Percentiles rank a stretch among this genome's conserved stretches.
These are phyloP conservation scores for Thymallus thymallus DNA, from an alignment of 2,113 vertebrate species.

Conservation along the genomic window DNA sequence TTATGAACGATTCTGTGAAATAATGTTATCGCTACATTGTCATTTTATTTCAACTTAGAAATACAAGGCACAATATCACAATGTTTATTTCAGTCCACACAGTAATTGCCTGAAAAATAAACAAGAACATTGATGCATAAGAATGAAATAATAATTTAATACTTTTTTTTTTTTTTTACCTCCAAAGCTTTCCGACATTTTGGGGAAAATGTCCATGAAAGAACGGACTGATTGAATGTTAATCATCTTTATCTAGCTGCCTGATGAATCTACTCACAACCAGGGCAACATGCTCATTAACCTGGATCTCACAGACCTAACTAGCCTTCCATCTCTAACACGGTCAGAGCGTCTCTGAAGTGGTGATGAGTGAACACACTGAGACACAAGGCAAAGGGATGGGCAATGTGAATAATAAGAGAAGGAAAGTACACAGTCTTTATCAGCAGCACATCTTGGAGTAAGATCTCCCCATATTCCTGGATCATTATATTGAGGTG, in stretches of 20 bases:
- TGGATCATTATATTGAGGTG: slow-evolving; percentile 25
- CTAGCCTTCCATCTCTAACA: slow-evolving; percentile 43
- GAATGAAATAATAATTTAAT: slow-evolving; percentile 52
- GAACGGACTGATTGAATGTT: slow-evolving; percentile 64
- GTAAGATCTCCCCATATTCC: slow-evolving; percentile 18
- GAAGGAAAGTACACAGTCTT: slow-evolving; percentile 11
- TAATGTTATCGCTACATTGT: slow-evolving; percentile 80
- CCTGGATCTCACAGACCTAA: slow-evolving; percentile 48
- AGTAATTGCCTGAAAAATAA: slow-evolving; percentile 70
- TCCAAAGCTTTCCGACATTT: slow-evolving; percentile 73
- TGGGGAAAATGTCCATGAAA: slow-evolving; percentile 73
- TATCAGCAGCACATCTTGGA: slow-evolving; percentile 4
- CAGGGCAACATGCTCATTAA: slow-evolving; percentile 45
- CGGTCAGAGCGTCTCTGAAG: slow-evolving; percentile 41
- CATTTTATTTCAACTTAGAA: slow-evolving; percentile 63
- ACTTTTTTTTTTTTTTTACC: slow-evolving; percentile 58
- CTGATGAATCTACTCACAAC: slow-evolving; percentile 56
- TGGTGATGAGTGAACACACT: slow-evolving; percentile 57
- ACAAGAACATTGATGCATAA: slow-evolving; percentile 46
- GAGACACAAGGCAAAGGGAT: slow-evolving; percentile 64
- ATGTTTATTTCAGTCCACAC: slow-evolving; percentile 64
- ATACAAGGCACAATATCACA: slow-evolving; percentile 47
- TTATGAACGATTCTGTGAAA: slow-evolving; percentile 74
- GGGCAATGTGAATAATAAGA: slow-evolving; percentile 45
- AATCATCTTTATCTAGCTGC: slow-evolving; percentile 47